Base-by-base conservation (phyloP, 92 coral and sea anemone species). In the Paragorgia papillata region DNA sequence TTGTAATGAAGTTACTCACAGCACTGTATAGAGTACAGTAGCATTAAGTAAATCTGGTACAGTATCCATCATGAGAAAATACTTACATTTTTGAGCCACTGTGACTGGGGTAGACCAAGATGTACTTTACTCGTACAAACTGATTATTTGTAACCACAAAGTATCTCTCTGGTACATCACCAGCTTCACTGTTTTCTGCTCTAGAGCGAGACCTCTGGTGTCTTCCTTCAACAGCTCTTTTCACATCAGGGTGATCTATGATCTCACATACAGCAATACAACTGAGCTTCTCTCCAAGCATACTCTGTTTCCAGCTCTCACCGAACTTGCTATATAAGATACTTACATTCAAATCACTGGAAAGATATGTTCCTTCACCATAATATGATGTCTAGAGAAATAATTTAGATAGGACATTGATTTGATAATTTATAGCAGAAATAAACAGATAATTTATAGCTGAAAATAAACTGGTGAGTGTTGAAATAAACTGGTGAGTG, bases 141-240 rank as follows among this genome's bases (percentile, higher is more conserved):
- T 95, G 92, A 81, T 95, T 95, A 64, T 95, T 95, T n/a, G 96
- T 91, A 54, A 95, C 99, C 37, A 95, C 97, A 83, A 91, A 95
- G 73, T 95, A 95, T 75, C 88, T 85, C 74, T 95, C 99, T 0
- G 99, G 99, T 0, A 95, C 99, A 83, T 95, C 96, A 3, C 99
- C 99, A 27, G 92, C 99, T 64, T 89, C 90, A 32, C 99, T 95
- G 75, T 91, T 91, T 48, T 84, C 79, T n/a, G 97, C 97, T 73
- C 94, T 73, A 1, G 97, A 92, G 31, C 99, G 73, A 29, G 92
- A 64, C n/a, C 91, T 80, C 28, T 49, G 65, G 25, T 73, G 86
- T 35, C 81, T 43, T 25, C 80, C 85, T 57, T 95, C 85, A 29
- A 89, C 75, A 46, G 95, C 82, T 51, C 99, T 88, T 48, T 95